phyloP scores from a whole-genome alignment of 2,113 vertebrate species.

The Xenus cinereus region DNA sequence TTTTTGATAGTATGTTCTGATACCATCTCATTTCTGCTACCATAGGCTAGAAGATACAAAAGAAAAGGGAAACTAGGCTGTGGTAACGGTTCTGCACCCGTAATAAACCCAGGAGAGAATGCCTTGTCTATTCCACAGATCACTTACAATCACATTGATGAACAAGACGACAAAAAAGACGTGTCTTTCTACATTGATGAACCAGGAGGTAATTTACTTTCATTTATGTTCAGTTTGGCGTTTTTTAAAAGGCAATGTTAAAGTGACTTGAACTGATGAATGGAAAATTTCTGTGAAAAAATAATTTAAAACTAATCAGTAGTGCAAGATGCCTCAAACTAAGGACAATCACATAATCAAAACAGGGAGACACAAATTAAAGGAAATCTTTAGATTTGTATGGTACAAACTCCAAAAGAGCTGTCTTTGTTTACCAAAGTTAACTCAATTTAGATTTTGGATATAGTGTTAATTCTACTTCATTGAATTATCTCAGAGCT shows the following conservation, averaged over 20 bases:
- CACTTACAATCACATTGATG: conserved; percentile 78
- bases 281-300: neutral
- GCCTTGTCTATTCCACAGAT: conserved; percentile 82
- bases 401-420: neutral
- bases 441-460: neutral
- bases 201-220: conserved; percentile 62
- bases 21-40: neutral
- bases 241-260: neutral
- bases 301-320: neutral
- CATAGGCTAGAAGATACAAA: conserved; percentile 80
- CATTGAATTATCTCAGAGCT: neutral
- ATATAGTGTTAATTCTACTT: neutral
- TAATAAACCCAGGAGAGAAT: conserved; percentile 67
- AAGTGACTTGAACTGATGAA: neutral
- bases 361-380: accelerated
- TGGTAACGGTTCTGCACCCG: conserved; percentile 72
- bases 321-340: neutral
- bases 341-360: neutral
- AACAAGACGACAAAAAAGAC: conserved; percentile 75
- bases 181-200: conserved; percentile 72
- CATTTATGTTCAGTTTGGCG: neutral
- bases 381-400: neutral
- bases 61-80: conserved; percentile 75
- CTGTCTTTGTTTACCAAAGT: neutral
- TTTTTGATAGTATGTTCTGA: neutral